Conservation (phyloP, 2,113 vertebrate genomes). For the Probosciger aterrimus region DNA sequence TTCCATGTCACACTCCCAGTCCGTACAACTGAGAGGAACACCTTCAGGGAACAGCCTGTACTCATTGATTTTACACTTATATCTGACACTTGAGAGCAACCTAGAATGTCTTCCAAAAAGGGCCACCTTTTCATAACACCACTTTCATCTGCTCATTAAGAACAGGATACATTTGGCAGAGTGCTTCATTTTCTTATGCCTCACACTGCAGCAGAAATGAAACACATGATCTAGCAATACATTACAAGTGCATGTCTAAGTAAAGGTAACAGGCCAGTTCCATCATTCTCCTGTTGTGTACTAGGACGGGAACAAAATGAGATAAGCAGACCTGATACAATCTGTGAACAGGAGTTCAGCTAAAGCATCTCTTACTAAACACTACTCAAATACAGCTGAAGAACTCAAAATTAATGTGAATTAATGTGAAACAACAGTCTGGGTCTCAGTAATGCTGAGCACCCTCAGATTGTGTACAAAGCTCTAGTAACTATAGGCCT, state of each 20-base stretch:
- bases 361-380: background rate
- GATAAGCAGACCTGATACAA: accelerated
- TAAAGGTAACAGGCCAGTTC: background rate
- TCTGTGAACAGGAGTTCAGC: background rate
- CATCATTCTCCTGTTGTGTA: accelerated
- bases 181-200: background rate
- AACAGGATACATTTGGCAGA: background rate
- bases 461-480: background rate
- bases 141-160: background rate
- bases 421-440: background rate
- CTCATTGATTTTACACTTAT: background rate
- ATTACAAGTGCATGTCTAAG: accelerated
- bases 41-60: background rate
- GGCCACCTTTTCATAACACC: background rate
- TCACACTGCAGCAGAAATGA: background rate
- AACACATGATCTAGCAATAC: background rate
- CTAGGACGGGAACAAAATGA: background rate
- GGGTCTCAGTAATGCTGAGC: background rate
- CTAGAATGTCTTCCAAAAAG: background rate
- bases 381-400: background rate
- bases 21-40: background rate
- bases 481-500: background rate
- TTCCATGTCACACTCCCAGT: background rate
- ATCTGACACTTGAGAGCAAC: background rate
- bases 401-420: background rate